phyloP scores from a whole-genome alignment of 2,888 invertebrate genomes.

The Zygothrica quintamaculata region DNA sequence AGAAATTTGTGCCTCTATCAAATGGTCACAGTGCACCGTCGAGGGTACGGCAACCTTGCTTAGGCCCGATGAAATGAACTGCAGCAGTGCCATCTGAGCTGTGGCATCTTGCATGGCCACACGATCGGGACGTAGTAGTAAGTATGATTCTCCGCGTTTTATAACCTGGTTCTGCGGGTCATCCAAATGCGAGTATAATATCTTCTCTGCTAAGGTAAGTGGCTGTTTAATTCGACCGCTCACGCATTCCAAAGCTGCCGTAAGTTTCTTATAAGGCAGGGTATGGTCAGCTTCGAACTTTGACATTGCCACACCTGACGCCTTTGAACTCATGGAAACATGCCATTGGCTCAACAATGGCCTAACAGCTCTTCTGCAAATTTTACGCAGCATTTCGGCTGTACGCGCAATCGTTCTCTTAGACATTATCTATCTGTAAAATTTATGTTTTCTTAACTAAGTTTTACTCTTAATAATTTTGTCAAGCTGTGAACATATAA shows the following conservation, averaged over 20 bases:
- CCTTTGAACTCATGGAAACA: conserved; percentile 88
- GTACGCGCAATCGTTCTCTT: conserved; percentile 10
- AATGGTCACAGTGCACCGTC: conserved; percentile 99
- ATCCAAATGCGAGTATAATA: conserved; percentile 98
- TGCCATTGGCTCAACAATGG: conserved; percentile 93
- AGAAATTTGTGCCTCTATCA: conserved; percentile 98
- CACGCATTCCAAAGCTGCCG: conserved; percentile 90
- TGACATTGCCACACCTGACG: conserved; percentile 96
- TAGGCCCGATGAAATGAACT: conserved; percentile 98
- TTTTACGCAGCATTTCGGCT: conserved; percentile 44
- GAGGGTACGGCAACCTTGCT: conserved; percentile 98
- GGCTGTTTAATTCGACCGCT: conserved; percentile 95
- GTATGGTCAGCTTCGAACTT: conserved; percentile 90
- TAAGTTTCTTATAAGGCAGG: conserved; percentile 93
- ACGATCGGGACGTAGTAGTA: conserved; percentile 97
- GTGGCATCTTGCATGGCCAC: conserved; percentile 99
- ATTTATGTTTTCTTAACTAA: too few relatives aligned
- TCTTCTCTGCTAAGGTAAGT: conserved; percentile 97
- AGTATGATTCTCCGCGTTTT: conserved; percentile 94
- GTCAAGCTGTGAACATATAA: too few relatives aligned
- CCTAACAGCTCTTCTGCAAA: conserved; percentile 84
- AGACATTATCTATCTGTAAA: conserved; percentile 4
- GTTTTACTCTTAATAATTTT: too few relatives aligned
- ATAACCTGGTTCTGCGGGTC: conserved; percentile 96
- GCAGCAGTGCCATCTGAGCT: conserved; percentile 99